Evolutionary conservation across 2,113 vertebrate species (phyloP), one percentile per base, ranked within the genome.

Genomic region (Oryzias celebensis): DNA sequence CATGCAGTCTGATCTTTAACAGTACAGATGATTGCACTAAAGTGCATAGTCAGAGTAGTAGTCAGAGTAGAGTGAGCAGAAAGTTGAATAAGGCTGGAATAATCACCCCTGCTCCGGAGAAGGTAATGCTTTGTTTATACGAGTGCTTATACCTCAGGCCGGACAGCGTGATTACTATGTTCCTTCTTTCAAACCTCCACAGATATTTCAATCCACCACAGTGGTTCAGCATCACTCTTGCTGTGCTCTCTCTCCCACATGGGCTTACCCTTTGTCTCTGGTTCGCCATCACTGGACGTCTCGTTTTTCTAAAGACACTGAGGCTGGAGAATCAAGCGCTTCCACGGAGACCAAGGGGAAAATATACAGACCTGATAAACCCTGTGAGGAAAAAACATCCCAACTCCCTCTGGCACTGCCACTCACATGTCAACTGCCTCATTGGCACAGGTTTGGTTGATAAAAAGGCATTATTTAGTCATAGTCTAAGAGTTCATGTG

Each of bases 261-360:
- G 95, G 94, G 74, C 62, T 45, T 92, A 94, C 71, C 94, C 96
- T 52, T 88, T 97, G 65, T 92, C 86, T 0, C 66, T 97, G 83
- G 96, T 93, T 51, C 77, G 75, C 71, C 45, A 52, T 58, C 80
- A 85, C 54, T 67, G 75, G 68, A 49, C 31, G 4, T 55, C 84
- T 45, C 22, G 42, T 61, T 16, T 54, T 44, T 67, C 54, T 46
- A 28, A 67, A 66, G 54, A 24, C 1, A 45, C 14, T 10, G 20
- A 1, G 28, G 46, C 62, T 52, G 28, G 55, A 51, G 46, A 13
- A 68, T 4, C 1, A 49, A 15, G 50, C 17, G 18, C 3, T n/a
- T 46, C 28, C 6, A 17, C 18, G 0, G 26, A 46, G 62, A 31
- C 47, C 28, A 44, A 65, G 3, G 7, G 16, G 26, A 15, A 41